phyloP scores from a whole-genome alignment of 37 sponge, comb jelly and placozoan genomes.

The Cliona cf. orientalis region DNA sequence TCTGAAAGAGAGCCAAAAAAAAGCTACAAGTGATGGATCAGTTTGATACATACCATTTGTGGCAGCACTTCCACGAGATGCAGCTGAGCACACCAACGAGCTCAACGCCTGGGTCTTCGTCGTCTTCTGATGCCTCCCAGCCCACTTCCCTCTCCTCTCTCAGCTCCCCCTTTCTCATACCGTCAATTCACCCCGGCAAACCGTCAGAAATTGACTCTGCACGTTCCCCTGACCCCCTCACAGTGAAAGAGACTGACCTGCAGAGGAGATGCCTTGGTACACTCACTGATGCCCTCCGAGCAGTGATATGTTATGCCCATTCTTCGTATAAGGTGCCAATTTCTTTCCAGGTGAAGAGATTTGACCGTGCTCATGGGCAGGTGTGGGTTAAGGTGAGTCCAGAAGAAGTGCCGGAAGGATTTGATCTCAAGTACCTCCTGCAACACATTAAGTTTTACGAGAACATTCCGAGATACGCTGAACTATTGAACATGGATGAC shows the following conservation, averaged over 20 bases:
- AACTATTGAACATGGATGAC: constrained; percentile 48
- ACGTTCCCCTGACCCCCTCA: constrained; percentile 41
- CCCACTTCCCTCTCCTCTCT: background rate
- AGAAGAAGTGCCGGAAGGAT: constrained; percentile 71
- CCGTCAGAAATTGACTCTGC: background rate
- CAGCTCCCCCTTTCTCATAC: constrained; percentile 8
- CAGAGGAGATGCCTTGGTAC: constrained; percentile 54
- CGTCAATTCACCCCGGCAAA: background rate
- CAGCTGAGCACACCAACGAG: background rate
- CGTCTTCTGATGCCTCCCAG: constrained; percentile 1
- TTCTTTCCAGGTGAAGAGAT: constrained; percentile 71
- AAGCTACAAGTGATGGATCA: constrained; percentile 3
- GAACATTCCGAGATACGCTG: constrained; percentile 62
- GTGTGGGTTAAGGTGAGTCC: constrained; percentile 69
- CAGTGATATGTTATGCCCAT: constrained; percentile 65
- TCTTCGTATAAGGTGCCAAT: constrained; percentile 61
- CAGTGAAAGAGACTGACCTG: constrained; percentile 57
- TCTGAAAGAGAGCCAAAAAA: no score
- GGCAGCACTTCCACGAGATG: constrained; percentile 7
- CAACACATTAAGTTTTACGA: constrained; percentile 78
- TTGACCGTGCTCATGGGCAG: constrained; percentile 69
- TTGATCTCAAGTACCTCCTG: constrained; percentile 63
- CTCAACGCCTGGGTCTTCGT: background rate
- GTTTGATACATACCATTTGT: constrained; percentile 8
- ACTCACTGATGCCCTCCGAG: constrained; percentile 64